Evolutionary conservation across 2,888 invertebrate genomes (phyloP).

Genomic region (Celastrina argiolus): DNA sequence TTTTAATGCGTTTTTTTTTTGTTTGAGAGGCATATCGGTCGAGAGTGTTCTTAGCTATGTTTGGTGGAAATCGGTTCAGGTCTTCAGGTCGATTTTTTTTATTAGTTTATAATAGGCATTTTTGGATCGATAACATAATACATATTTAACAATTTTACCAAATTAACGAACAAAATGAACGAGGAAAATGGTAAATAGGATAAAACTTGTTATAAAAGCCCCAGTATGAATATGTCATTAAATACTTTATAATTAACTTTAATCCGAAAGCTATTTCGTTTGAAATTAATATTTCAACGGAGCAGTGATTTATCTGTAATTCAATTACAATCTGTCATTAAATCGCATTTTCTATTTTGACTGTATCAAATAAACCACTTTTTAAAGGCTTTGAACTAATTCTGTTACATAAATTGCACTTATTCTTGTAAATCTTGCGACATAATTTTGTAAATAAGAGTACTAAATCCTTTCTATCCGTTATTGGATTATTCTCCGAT

Average conservation of each 20-base stretch:
- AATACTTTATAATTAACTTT: constrained; percentile 9
- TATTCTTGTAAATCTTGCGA: too few relatives aligned
- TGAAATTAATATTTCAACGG: not conserved
- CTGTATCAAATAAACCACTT: not conserved
- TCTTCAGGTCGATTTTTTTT: too few relatives aligned
- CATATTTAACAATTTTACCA: not conserved
- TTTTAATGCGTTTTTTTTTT: too few relatives aligned
- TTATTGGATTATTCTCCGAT: too few relatives aligned
- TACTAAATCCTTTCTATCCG: too few relatives aligned
- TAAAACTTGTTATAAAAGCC: not conserved
- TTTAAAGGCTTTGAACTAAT: too few relatives aligned
- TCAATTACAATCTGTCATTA: not conserved
- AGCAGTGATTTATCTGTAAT: constrained; percentile 6
- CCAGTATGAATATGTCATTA: not conserved
- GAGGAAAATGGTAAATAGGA: not conserved
- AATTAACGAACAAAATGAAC: not conserved
- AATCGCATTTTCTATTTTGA: not conserved
- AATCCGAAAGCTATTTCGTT: constrained; percentile 9
- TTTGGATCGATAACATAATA: not conserved
- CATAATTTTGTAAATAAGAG: too few relatives aligned
- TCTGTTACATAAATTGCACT: too few relatives aligned
- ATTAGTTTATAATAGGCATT: too few relatives aligned
- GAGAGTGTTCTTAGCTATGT: too few relatives aligned
- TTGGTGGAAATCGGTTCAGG: too few relatives aligned
- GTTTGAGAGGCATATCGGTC: too few relatives aligned